Percentiles rank a stretch among this genome's conserved stretches.
These are phyloP conservation scores for Pangasius krempfi DNA, from an alignment of 2,797 vertebrate genomes.

Conservation along the genomic window DNA sequence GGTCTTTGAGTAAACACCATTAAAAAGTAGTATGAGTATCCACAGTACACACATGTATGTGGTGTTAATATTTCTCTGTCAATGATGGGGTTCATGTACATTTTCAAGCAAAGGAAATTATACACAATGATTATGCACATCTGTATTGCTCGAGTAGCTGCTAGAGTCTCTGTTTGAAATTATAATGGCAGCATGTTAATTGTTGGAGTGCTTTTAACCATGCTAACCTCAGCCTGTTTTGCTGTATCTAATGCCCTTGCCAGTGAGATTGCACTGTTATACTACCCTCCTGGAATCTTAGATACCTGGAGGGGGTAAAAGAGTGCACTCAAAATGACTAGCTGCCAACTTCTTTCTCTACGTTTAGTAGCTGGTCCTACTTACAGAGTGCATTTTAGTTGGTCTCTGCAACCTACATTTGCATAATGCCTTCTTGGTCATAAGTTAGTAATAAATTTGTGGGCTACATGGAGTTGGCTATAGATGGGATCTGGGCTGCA, in stretches of 20 bases:
- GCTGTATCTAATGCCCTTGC: neutral
- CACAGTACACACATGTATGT: constrained; percentile 14
- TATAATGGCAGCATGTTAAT: constrained; percentile 59
- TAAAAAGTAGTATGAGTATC: constrained; percentile 37
- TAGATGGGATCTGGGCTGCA: constrained; percentile 33
- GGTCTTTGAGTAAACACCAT: constrained; percentile 52
- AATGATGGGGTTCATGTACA: constrained; percentile 32
- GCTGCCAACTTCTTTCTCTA: constrained; percentile 25
- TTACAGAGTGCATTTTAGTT: constrained; percentile 47
- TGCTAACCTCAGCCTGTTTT: constrained; percentile 46
- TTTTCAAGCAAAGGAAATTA: constrained; percentile 20
- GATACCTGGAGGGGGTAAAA: constrained; percentile 3
- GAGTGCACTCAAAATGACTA: constrained; percentile 17
- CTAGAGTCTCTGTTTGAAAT: constrained; percentile 3
- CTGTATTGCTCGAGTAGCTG: neutral
- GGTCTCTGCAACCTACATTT: constrained; percentile 48
- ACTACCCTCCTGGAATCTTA: constrained; percentile 4
- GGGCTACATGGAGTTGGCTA: constrained; percentile 4
- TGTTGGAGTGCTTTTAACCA: constrained; percentile 60
- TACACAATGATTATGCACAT: neutral
- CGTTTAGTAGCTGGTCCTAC: constrained; percentile 36
- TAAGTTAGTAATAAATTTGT: constrained; percentile 47
- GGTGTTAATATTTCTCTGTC: constrained; percentile 43
- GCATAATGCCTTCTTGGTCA: constrained; percentile 51
- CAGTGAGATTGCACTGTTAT: constrained; percentile 2